Percentiles rank a stretch among this genome's conserved stretches.
Conservation (phyloP, 2,888 invertebrate species). For the Ophraella communa region DNA sequence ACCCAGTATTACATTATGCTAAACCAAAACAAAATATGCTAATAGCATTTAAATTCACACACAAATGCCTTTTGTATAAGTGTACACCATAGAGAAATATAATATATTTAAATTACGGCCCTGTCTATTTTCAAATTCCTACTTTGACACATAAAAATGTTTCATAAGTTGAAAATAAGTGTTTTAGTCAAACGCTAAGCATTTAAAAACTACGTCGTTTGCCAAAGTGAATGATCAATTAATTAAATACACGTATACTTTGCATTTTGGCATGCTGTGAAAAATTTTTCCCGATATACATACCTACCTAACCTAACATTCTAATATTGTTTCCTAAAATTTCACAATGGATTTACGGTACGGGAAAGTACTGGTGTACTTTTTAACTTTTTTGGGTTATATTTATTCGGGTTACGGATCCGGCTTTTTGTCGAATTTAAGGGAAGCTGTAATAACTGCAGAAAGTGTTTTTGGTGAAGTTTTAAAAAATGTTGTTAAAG, state of each 20-base stretch:
- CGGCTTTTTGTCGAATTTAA: conserved; percentile 73
- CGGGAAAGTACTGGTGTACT: conserved; percentile 76
- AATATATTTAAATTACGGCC: too few species aligned
- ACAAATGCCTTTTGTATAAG: too few species aligned
- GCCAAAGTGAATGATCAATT: not conserved
- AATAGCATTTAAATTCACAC: too few species aligned
- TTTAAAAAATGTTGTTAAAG: conserved; percentile 74
- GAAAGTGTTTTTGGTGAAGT: conserved; percentile 83
- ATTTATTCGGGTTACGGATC: conserved; percentile 84
- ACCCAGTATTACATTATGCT: too few species aligned
- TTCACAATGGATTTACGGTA: conserved; percentile 76
- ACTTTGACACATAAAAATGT: not conserved
- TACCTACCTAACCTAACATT: not conserved
- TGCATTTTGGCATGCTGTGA: not conserved
- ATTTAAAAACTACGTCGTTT: not conserved
- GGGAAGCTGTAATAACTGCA: conserved; percentile 80
- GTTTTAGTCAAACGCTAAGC: not conserved
- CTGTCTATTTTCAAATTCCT: not conserved
- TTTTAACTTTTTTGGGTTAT: conserved; percentile 78
- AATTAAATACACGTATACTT: not conserved
- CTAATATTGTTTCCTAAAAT: not conserved
- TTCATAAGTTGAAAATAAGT: not conserved
- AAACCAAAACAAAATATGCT: too few species aligned
- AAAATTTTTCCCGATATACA: not conserved
- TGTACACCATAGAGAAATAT: too few species aligned